Base-by-base conservation (phyloP, 2,888 invertebrate genomes). In the Sarcophaga variegata region DNA sequence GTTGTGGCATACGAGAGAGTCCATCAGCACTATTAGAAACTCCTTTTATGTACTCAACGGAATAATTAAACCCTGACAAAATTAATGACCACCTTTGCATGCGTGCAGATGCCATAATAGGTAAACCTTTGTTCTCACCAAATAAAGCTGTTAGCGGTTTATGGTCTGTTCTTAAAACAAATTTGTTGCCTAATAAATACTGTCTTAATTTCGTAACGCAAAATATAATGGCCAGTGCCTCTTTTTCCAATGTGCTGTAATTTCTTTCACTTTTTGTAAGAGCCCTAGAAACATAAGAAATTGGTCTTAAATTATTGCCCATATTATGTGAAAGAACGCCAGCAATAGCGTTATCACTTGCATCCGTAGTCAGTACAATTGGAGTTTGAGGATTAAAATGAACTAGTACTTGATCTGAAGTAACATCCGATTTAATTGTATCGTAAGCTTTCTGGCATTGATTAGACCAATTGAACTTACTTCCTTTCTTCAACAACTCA, bases 361-460 rank as follows among this genome's bases (percentile, higher is more conserved):
- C 45, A 81, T 90, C 90, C 66, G 89, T 89, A 5, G 86, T 60
- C 37, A 90, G 71, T 10, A 89, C 85, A 22, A 90, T 54, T 22
- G 70, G 76, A 20, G 76, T 62, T 59, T 76, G 63, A n/a, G 37
- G 47, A 62, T 70, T 81, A 37, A 37, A 37, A 37, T 37, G 6
- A 6, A 37, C 37, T 37, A 37, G 37, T 1, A 37, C 37, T 37
- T 37, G 5, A 20, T 69, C 81, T 59, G 69, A 75, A 2, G 75
- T 74, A 6, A 62, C 75, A 76, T 37, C 37, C 37, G 37, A 37
- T 37, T 37, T 37, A 37, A 37, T 37, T 37, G 37, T 37, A 6
- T 37, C 6, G 37, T 37, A 37, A 6, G 37, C 37, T 37, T 37
- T 37, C 37, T 37, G 37, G 6, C 37, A 37, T 37, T 5, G 37